Conservation (phyloP, 2,113 vertebrate genomes). For the Reinhardtius hippoglossoides region DNA sequence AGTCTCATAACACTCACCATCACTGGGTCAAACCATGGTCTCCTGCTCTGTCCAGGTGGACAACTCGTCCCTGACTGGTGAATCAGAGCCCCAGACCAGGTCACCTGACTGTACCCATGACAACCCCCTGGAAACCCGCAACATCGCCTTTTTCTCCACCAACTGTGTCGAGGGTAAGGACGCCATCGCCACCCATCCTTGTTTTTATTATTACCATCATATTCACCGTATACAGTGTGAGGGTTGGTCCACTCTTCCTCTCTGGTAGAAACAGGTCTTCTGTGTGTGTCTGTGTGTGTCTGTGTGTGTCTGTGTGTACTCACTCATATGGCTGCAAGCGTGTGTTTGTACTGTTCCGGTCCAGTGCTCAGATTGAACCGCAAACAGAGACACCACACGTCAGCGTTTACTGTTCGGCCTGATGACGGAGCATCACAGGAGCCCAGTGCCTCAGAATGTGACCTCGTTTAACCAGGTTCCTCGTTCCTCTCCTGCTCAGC, state of each 20-base stretch:
- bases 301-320: constrained; percentile 9
- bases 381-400: constrained; percentile 7
- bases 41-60: constrained; percentile 82
- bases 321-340: neutral
- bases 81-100: constrained; percentile 91
- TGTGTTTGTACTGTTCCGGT: constrained; percentile 40
- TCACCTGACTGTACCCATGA: constrained; percentile 92
- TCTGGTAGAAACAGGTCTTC: neutral
- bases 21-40: too few relatives aligned
- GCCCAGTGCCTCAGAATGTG: neutral
- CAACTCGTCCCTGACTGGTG: constrained; percentile 91
- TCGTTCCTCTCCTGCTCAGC: neutral
- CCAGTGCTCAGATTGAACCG: constrained; percentile 24
- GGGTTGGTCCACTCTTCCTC: neutral
- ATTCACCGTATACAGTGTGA: neutral
- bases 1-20: too few relatives aligned
- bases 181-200: neutral
- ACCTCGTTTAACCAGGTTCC: neutral
- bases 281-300: neutral
- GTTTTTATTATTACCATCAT: neutral
- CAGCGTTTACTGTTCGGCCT: neutral
- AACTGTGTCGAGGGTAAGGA: constrained; percentile 89
- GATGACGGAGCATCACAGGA: neutral
- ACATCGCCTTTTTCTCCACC: constrained; percentile 93
- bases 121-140: constrained; percentile 92